phyloP scores from a whole-genome alignment of 53 echinoderm and acorn worm genomes.

The Echinarachnius parma region DNA sequence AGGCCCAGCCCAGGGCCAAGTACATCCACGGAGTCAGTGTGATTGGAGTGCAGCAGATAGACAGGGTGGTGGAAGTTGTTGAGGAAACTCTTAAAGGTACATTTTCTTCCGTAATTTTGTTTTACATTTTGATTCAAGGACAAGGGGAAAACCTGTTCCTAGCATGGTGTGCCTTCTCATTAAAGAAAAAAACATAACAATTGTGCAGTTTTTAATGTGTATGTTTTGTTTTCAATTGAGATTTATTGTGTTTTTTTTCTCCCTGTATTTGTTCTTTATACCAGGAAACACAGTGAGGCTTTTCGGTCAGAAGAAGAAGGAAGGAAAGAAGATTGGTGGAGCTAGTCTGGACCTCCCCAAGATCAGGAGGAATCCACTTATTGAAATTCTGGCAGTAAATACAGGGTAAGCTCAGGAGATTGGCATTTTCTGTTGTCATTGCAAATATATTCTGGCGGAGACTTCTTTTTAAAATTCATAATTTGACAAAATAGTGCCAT shows the following conservation, averaged over 20 bases:
- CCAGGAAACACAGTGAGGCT: conserved; percentile 87
- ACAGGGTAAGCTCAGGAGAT: conserved; percentile 66
- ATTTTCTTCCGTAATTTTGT: not conserved
- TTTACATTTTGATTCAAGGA: not conserved
- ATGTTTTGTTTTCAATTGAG: too few species aligned
- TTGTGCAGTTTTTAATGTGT: not conserved
- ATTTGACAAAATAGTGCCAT: too few species aligned
- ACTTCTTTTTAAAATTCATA: too few species aligned
- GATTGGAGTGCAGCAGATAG: conserved; percentile 98
- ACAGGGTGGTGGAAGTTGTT: conserved; percentile 93
- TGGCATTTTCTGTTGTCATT: not conserved
- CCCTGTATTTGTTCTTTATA: not conserved
- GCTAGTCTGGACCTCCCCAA: conserved; percentile 85
- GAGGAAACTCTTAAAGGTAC: conserved; percentile 99
- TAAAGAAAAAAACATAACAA: not conserved
- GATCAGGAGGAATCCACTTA: conserved; percentile 87
- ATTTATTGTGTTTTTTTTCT: too few species aligned
- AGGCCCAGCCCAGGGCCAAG: conserved; percentile 88
- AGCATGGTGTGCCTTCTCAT: not conserved
- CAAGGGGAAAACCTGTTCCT: not conserved
- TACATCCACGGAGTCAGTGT: conserved; percentile 92
- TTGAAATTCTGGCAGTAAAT: conserved; percentile 97
- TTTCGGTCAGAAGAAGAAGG: conserved; percentile 92
- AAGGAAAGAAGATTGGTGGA: conserved; percentile 94
- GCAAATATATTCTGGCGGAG: too few species aligned